Evolutionary conservation across 2,113 vertebrate genomes (phyloP).

Genomic region (Gymnogyps californianus): DNA sequence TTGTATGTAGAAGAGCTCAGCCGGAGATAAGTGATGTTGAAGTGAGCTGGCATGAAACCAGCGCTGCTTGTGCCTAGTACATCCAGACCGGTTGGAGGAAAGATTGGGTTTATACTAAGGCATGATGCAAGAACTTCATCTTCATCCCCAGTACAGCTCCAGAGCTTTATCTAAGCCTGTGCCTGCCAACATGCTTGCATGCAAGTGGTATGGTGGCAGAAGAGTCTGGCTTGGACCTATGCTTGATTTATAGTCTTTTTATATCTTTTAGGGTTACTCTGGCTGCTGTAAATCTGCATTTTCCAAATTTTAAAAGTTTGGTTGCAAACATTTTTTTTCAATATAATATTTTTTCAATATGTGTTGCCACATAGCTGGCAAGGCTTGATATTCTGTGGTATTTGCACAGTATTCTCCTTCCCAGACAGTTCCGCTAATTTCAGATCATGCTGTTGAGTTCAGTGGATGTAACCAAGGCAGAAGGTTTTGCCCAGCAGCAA

Average conservation of each 20-base stretch:
- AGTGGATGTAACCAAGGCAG: neutral
- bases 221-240: neutral
- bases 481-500: neutral
- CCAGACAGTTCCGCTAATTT: neutral
- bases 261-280: neutral
- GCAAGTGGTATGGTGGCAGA: neutral
- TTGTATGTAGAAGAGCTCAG: neutral
- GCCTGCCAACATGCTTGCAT: neutral
- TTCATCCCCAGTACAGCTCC: neutral
- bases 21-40: neutral
- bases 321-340: neutral
- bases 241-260: neutral
- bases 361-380: neutral
- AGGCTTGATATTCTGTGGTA: neutral
- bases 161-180: neutral
- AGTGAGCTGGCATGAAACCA: neutral
- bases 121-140: neutral
- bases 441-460: neutral
- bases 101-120: neutral
- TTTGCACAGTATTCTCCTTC: neutral
- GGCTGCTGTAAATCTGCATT: neutral
- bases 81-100: neutral
- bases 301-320: neutral
- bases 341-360: neutral
- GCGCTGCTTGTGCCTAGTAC: neutral